These are phyloP conservation scores for Varecia variegata DNA, from an alignment of 2,797 vertebrate species.

Conservation along the genomic window DNA sequence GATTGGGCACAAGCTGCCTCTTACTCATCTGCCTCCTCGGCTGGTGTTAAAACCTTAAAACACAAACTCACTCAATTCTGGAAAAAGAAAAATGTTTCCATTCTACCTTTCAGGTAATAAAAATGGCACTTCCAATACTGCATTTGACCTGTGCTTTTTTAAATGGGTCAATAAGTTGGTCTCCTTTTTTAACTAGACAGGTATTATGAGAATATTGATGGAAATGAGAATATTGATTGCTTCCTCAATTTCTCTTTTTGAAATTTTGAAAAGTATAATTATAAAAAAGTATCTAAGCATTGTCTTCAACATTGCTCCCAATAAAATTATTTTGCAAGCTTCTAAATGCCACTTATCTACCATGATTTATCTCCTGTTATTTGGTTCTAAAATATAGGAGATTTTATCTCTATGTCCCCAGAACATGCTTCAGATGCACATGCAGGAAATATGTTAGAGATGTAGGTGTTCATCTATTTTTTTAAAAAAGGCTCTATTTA, in stretches of 20 bases:
- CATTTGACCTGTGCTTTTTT: neutral
- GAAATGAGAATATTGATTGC: neutral
- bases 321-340: conserved; percentile 15
- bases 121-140: neutral
- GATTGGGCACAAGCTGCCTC: too few relatives aligned
- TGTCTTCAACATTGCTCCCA: neutral
- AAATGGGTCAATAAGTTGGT: neutral
- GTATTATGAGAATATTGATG: neutral
- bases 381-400: conserved; percentile 25
- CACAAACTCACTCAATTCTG: neutral
- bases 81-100: neutral
- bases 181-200: neutral
- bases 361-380: neutral
- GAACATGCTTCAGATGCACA: neutral
- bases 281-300: neutral
- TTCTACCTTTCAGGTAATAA: neutral
- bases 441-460: neutral
- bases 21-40: neutral
- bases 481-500: neutral
- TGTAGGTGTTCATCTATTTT: neutral
- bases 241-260: neutral
- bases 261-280: neutral
- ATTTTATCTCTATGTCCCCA: neutral
- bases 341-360: neutral
- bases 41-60: neutral